Evolutionary conservation across 2,797 vertebrate genomes (phyloP), one percentile per base, ranked within the genome.

Genomic region (Aplochiton taeniatus): DNA sequence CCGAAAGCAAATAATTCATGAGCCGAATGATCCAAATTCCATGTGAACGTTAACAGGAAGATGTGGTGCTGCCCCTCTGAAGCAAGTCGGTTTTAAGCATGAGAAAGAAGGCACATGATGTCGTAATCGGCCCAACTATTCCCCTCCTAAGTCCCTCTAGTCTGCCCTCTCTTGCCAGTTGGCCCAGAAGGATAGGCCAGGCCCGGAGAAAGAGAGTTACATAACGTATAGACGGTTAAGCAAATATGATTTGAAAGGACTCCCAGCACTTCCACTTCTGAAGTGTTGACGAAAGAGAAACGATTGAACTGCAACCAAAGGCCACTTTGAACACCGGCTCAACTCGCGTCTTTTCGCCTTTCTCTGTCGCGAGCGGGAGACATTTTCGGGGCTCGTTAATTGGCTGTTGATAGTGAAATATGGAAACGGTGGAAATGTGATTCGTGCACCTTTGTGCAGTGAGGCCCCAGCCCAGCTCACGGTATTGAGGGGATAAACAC

Each of bases 71-170:
- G 50, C n/a, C n/a, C 50, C 9, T 16, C 50, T 18, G 16, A 16
- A 47, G 57, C n/a, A 31, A 2, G 31, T 14, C 10, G 7, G 10
- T 54, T 46, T 10, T 52, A 63, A 13, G 20, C 53, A 19, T 75
- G 63, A 78, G 56, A 74, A 76, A 69, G 44, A 13, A 55, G 45
- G 48, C 68, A 71, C 53, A 61, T 70, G 74, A 62, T 74, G 48
- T 58, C 45, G 50, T 86, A 82, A 90, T 85, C 70, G 8, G 76
- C 72, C 13, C 31, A 77, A 75, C 61, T 71, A 78, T 80, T 80
- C 70, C 46, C 49, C 14, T 12, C 49, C 49, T 50, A 12, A 13
- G 12, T 50, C 49, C n/a, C 5, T 50, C 49, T n/a, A 3, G 2
- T 14, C 14, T 14, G 7, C 49, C n/a, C 49, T 50, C 49, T n/a